Conservation (phyloP, 1,140 invertebrate genomes). For the Gonatopus flavifemur region DNA sequence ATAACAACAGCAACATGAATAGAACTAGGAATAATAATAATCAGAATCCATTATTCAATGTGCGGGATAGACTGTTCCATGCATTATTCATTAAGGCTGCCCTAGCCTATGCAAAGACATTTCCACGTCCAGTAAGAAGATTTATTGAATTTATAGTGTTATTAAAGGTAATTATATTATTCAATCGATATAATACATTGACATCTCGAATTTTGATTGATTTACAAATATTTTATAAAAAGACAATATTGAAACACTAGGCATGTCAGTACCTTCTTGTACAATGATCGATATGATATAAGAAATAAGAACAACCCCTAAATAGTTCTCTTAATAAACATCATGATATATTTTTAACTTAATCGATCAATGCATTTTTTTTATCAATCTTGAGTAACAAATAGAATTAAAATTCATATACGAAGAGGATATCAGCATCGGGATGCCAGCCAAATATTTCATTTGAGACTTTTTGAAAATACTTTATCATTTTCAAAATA, state of each 20-base stretch:
- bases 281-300: not conserved
- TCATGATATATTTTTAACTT: too few relatives aligned
- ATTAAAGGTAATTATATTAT: constrained; percentile 68
- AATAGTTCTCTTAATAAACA: too few relatives aligned
- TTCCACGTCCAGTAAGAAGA: constrained; percentile 82
- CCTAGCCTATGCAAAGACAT: constrained; percentile 84
- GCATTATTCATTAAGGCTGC: constrained; percentile 91
- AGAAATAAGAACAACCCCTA: not conserved
- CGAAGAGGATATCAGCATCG: too few relatives aligned
- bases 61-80: constrained; percentile 92
- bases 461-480: too few relatives aligned
- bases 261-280: not conserved
- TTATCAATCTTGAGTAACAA: too few relatives aligned
- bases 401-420: too few relatives aligned
- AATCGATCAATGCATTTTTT: too few relatives aligned
- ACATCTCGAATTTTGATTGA: not conserved
- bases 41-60: constrained; percentile 77
- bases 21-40: constrained; percentile 43
- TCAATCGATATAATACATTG: constrained; percentile 3
- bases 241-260: not conserved
- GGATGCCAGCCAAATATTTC: too few relatives aligned
- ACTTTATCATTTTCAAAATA: too few relatives aligned
- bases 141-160: constrained; percentile 90
- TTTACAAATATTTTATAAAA: not conserved
- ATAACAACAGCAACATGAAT: constrained; percentile 42